Percentiles rank a stretch among this genome's conserved stretches.
Conservation (phyloP, 2,797 vertebrate species). For the Lophius americanus region DNA sequence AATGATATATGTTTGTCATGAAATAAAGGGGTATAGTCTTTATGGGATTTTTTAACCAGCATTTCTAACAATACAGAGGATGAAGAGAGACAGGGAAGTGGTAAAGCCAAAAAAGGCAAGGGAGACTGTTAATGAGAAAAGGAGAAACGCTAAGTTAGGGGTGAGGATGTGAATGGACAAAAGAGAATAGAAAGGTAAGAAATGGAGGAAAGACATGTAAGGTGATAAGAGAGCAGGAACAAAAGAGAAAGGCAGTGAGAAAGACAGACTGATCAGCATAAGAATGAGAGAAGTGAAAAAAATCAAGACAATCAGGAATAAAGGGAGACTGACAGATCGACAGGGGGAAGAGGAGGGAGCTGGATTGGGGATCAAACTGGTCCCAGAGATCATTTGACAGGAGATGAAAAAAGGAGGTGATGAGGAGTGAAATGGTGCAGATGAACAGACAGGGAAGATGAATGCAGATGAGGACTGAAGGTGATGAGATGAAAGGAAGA, state of each 20-base stretch:
- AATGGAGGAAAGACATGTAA: conserved; percentile 25
- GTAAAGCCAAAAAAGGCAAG: conserved; percentile 4
- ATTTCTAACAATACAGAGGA: conserved; percentile 13
- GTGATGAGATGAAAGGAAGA: conserved; percentile 66
- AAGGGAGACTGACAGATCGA: conserved; percentile 56
- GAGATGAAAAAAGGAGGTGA: conserved; percentile 72
- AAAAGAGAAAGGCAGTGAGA: conserved; percentile 28
- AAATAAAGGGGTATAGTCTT: background rate
- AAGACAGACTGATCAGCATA: conserved; percentile 38
- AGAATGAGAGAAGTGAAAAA: conserved; percentile 35
- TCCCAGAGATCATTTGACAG: conserved; percentile 75
- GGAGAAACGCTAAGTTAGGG: background rate
- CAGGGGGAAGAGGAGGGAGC: conserved; percentile 43
- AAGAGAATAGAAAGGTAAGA: conserved; percentile 22
- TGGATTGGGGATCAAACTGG: conserved; percentile 71
- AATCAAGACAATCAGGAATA: conserved; percentile 54
- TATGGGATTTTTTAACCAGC: background rate
- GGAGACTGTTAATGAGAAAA: background rate
- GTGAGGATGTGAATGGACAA: background rate
- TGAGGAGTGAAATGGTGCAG: conserved; percentile 58
- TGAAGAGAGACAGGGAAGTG: background rate
- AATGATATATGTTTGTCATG: background rate
- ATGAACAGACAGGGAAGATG: conserved; percentile 63
- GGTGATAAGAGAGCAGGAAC: conserved; percentile 17
- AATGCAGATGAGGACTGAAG: conserved; percentile 56